Conservation (phyloP, 2,113 vertebrate species). For the Myrmecobius fasciatus region DNA sequence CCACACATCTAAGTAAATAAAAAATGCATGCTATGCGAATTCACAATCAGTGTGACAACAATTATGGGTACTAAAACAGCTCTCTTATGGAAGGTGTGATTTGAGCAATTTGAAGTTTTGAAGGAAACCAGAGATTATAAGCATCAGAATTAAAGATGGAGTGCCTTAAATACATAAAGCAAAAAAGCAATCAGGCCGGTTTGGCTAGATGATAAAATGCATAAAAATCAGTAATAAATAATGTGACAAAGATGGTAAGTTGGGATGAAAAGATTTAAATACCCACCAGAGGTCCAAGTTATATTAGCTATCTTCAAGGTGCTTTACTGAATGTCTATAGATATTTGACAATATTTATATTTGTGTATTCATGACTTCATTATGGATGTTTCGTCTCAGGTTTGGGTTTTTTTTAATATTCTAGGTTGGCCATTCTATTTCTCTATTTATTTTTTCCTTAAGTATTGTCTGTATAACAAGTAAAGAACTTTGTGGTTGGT, state of each 20-base stretch:
- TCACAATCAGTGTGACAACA: background rate
- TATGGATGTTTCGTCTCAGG: background rate
- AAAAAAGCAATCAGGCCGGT: background rate
- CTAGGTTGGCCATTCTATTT: background rate
- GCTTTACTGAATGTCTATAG: background rate
- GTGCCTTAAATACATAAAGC: fast-evolving
- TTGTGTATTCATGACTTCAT: background rate
- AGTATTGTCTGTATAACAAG: background rate
- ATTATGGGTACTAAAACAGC: background rate
- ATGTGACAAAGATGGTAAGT: background rate
- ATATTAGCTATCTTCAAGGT: background rate
- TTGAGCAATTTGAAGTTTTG: background rate
- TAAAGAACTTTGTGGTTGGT: background rate
- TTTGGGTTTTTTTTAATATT: slow-evolving; percentile 3
- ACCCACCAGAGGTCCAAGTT: fast-evolving
- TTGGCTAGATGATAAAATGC: background rate
- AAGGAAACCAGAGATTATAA: fast-evolving
- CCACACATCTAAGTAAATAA: background rate
- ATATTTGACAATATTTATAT: background rate
- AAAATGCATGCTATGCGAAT: background rate
- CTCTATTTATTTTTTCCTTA: background rate
- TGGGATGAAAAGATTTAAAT: background rate
- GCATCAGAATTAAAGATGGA: fast-evolving
- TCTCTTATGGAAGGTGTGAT: background rate
- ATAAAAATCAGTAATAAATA: background rate